A percentile compares a stretch with the other conserved stretches of the same genome.
phyloP scores from a whole-genome alignment of 37 sponge, comb jelly and placozoan species.

The Ephydatia muelleri region DNA sequence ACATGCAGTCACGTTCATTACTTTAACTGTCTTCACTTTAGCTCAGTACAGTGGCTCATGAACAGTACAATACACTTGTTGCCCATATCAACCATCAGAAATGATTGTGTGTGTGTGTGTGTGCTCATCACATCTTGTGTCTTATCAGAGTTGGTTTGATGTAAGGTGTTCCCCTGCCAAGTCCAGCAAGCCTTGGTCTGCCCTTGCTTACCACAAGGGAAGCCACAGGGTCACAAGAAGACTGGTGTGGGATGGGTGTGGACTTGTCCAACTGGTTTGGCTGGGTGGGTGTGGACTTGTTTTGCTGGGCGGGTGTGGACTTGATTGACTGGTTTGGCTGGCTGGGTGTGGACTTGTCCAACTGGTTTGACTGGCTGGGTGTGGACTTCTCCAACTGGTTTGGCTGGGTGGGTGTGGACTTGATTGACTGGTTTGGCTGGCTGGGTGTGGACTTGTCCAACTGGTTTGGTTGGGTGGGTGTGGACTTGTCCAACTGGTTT shows the following conservation, averaged over 20 bases:
- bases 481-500: too few species aligned
- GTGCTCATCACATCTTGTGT: not conserved
- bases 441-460: too few species aligned
- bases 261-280: not conserved
- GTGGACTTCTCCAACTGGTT: not conserved
- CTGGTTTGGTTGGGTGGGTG: too few species aligned
- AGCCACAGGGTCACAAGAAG: not conserved
- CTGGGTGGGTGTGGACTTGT: not conserved
- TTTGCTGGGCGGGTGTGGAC: not conserved
- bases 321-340: not conserved
- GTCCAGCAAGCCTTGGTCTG: not conserved
- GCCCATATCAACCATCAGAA: slow-evolving; percentile 21
- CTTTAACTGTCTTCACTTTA: not conserved
- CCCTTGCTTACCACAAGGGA: not conserved
- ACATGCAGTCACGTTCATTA: not conserved
- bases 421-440: not conserved
- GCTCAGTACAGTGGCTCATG: slow-evolving; percentile 47
- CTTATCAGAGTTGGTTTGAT: not conserved
- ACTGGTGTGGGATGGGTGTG: not conserved
- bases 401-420: not conserved
- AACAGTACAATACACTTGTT: slow-evolving; percentile 60
- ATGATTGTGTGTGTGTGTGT: not conserved
- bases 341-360: not conserved
- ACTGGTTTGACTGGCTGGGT: not conserved
- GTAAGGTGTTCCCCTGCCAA: not conserved